Evolutionary conservation across 2,888 invertebrate species (phyloP).

Genomic region (Chromoteleia sp.): DNA sequence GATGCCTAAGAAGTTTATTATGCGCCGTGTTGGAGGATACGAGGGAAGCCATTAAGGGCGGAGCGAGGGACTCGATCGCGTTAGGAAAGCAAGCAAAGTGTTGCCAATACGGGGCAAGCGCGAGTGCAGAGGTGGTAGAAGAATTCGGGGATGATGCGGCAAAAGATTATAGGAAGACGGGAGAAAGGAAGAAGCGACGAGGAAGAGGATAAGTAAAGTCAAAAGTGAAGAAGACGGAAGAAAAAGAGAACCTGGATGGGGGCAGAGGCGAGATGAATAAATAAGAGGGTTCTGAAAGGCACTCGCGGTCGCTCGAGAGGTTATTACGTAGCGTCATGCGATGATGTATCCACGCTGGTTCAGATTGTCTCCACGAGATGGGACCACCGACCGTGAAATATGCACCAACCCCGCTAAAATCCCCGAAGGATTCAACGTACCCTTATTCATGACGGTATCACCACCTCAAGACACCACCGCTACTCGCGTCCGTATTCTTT

Average conservation of each 20-base stretch:
- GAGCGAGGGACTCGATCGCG: conserved; percentile 62
- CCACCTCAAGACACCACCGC: conserved; percentile 77
- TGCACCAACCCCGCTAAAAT: conserved; percentile 82
- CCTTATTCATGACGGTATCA: conserved; percentile 80
- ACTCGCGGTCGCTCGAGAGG: conserved; percentile 77
- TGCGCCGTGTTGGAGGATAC: conserved; percentile 55
- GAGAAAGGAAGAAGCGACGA: conserved; percentile 38
- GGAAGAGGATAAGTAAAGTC: conserved; percentile 30
- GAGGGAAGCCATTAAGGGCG: conserved; percentile 65
- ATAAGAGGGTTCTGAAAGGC: conserved; percentile 83
- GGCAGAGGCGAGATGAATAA: conserved; percentile 83
- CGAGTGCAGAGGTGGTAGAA: conserved; percentile 53
- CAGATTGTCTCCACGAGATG: conserved; percentile 85
- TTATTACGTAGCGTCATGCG: conserved; percentile 84
- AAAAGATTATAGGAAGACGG: conserved; percentile 59
- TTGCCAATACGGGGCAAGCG: conserved; percentile 64
- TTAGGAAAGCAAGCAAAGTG: conserved; percentile 64
- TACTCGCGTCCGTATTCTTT: conserved; percentile 52
- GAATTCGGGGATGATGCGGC: conserved; percentile 70
- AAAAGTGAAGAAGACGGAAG: conserved; percentile 19
- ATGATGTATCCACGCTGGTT: conserved; percentile 84
- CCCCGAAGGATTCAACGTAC: conserved; percentile 77
- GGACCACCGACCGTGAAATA: conserved; percentile 85
- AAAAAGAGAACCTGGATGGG: conserved; percentile 44
- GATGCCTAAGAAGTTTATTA: conserved; percentile 58